Evolutionary conservation across 2,888 invertebrate genomes (phyloP).

Genomic region (Steinernema scapterisci): DNA sequence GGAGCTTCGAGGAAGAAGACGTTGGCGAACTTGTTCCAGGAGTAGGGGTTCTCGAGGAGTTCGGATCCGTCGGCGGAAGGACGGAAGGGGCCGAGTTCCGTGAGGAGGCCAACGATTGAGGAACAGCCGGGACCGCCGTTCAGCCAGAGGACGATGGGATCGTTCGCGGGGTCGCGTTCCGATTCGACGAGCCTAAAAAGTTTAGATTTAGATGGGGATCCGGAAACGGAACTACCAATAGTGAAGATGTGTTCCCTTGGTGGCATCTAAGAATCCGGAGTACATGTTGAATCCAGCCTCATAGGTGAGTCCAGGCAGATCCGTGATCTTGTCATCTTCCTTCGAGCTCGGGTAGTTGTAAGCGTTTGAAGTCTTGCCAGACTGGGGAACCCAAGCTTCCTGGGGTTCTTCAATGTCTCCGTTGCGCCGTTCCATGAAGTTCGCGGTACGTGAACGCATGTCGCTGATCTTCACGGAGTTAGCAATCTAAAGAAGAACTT

Average conservation of each 20-base stretch:
- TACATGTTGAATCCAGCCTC: constrained; percentile 68
- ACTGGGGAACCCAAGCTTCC: not conserved
- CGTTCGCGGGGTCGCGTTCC: constrained; percentile 63
- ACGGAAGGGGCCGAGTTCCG: constrained; percentile 69
- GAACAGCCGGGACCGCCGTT: constrained; percentile 69
- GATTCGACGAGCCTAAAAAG: constrained; percentile 47
- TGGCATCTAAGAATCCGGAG: constrained; percentile 68
- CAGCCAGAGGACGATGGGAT: constrained; percentile 69
- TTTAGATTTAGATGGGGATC: not conserved
- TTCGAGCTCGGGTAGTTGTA: constrained; percentile 2
- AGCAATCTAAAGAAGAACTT: constrained; percentile 10
- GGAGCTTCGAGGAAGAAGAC: constrained; percentile 72
- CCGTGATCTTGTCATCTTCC: constrained; percentile 45
- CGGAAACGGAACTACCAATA: constrained; percentile 66
- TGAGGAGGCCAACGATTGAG: constrained; percentile 68
- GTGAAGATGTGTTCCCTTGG: constrained; percentile 67
- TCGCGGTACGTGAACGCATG: not conserved
- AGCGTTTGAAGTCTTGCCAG: not conserved
- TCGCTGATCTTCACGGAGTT: constrained; percentile 6
- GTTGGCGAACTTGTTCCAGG: constrained; percentile 69
- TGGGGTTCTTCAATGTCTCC: not conserved
- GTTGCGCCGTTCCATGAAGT: not conserved
- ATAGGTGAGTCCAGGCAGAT: constrained; percentile 55
- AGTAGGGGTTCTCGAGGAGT: constrained; percentile 58
- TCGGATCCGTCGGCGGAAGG: constrained; percentile 54